Conservation (phyloP, 2,113 vertebrate species). For the Labrus mixtus region DNA sequence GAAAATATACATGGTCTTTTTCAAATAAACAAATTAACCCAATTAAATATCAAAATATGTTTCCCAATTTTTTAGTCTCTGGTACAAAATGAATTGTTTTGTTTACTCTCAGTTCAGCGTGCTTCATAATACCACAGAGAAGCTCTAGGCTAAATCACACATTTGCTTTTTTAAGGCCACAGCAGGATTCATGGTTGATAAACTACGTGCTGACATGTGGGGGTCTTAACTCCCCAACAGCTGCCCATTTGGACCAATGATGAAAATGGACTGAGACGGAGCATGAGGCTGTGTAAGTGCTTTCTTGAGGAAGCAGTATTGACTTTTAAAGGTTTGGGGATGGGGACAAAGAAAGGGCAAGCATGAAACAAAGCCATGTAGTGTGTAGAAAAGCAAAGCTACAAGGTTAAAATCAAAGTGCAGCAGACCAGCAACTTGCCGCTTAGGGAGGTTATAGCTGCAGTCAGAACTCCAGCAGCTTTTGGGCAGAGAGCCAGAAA, state of each 20-base stretch:
- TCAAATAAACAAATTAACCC: too few relatives aligned
- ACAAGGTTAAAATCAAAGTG: constrained; percentile 44
- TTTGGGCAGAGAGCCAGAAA: background rate
- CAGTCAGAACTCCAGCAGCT: background rate
- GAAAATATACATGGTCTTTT: too few relatives aligned
- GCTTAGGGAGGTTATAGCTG: background rate
- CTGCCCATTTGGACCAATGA: background rate
- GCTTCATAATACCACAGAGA: background rate
- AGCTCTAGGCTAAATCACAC: background rate
- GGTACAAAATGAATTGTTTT: background rate
- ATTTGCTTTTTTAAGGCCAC: constrained; percentile 1
- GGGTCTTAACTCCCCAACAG: constrained; percentile 4
- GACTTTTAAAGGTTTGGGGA: constrained; percentile 43
- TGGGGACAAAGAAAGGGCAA: constrained; percentile 5
- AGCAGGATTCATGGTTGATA: background rate
- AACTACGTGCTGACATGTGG: constrained; percentile 16
- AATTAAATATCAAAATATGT: too few relatives aligned
- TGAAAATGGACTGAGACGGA: constrained; percentile 31
- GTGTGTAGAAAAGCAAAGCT: constrained; percentile 14
- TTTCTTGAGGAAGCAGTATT: constrained; percentile 33
- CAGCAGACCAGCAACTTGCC: constrained; percentile 15
- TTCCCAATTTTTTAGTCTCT: too few relatives aligned
- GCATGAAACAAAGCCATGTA: constrained; percentile 5
- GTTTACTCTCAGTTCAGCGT: background rate
- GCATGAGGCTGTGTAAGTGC: constrained; percentile 14